Conservation (phyloP, 2,113 vertebrate genomes). For the Oxygymnocypris stewartii region DNA sequence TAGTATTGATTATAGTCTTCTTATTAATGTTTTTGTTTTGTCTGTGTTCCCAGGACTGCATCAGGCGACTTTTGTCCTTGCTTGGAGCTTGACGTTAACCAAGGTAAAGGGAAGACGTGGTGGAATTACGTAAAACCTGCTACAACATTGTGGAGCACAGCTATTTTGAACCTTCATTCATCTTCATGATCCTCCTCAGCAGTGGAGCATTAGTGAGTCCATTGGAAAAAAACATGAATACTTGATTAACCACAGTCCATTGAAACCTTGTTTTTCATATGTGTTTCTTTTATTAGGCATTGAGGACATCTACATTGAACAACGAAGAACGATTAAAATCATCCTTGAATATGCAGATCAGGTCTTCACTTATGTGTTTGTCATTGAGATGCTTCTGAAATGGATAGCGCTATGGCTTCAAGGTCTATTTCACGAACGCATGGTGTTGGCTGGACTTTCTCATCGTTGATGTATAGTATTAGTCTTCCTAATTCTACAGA, state of each 20-base stretch:
- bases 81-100: slow-evolving; percentile 81
- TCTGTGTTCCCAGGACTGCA: slow-evolving; percentile 75
- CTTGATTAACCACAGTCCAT: not conserved
- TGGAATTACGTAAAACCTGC: slow-evolving; percentile 86
- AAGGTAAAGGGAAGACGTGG: slow-evolving; percentile 79
- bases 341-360: slow-evolving; percentile 91
- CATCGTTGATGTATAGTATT: slow-evolving; percentile 89
- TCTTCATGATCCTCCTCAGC: slow-evolving; percentile 77
- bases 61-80: slow-evolving; percentile 81
- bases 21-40: not conserved
- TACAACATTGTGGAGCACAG: slow-evolving; percentile 91
- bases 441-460: slow-evolving; percentile 99
- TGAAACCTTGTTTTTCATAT: not conserved
- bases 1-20: not conserved
- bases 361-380: slow-evolving; percentile 91
- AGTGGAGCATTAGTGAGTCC: slow-evolving; percentile 86
- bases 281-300: slow-evolving; percentile 77
- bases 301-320: slow-evolving; percentile 92
- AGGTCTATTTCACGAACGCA: slow-evolving; percentile 93
- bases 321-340: slow-evolving; percentile 80
- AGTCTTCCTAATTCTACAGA: not conserved
- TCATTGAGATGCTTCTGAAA: slow-evolving; percentile 95
- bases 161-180: slow-evolving; percentile 87
- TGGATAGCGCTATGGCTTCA: slow-evolving; percentile 94
- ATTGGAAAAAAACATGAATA: not conserved